A percentile compares a stretch with the other conserved stretches of the same genome.
phyloP scores from a whole-genome alignment of 2,888 invertebrate genomes.

The Taphrorychus bicolor region DNA sequence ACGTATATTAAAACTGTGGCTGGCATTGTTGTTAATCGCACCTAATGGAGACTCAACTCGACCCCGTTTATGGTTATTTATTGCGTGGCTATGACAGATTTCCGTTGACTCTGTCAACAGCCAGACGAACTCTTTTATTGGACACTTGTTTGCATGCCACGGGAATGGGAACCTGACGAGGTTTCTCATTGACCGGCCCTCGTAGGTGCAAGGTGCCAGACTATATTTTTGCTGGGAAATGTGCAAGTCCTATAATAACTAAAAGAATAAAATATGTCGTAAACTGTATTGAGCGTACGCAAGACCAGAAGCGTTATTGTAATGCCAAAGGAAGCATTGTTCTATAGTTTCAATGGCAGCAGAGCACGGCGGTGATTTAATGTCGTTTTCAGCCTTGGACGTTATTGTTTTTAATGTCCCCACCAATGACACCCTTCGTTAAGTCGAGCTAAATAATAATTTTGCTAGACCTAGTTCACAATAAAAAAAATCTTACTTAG shows the following conservation, averaged over 20 bases:
- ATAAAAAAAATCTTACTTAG: no score
- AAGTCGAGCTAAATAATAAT: no score
- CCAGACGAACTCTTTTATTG: slow-evolving; percentile 6
- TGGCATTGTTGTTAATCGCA: slow-evolving; percentile 1
- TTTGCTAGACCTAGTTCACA: no score
- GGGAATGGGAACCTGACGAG: neutral
- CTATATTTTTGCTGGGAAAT: no score
- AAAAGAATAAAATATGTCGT: slow-evolving; percentile 14
- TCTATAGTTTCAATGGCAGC: neutral
- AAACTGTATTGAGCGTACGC: slow-evolving; percentile 14
- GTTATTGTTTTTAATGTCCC: no score
- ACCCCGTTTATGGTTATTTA: slow-evolving; percentile 7
- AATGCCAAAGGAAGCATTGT: slow-evolving; percentile 23
- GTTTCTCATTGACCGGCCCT: neutral
- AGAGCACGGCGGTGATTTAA: neutral
- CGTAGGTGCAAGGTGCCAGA: no score
- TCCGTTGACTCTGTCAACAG: slow-evolving; percentile 5
- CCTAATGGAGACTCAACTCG: slow-evolving; percentile 2
- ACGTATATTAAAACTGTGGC: neutral
- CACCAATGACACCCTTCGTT: no score
- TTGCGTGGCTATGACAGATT: neutral
- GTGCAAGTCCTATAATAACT: slow-evolving; percentile 16
- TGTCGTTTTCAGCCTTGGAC: neutral
- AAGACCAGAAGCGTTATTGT: slow-evolving; percentile 12
- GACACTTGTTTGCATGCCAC: neutral